Base-by-base conservation (phyloP, 2,797 vertebrate genomes). In the Tragopan temminckii region DNA sequence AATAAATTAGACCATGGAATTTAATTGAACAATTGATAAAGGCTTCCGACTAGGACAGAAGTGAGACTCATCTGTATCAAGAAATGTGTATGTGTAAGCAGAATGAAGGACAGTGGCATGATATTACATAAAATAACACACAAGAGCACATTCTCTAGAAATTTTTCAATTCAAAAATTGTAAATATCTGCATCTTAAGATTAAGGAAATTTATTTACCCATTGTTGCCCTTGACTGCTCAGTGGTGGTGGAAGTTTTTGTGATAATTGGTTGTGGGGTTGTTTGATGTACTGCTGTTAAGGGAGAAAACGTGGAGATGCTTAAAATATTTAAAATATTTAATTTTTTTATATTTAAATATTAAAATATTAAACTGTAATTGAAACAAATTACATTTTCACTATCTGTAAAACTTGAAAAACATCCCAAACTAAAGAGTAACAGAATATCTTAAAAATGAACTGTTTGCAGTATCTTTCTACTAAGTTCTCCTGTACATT, bases 141-240 rank as follows among this genome's bases (percentile, higher is more conserved):
- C 0, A 14, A 50, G 38, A 81, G 27, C 7, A 18, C 2, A 7
- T 52, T 80, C 12, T 89, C n/a, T 20, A 70, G 52, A 61, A 57
- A 42, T 46, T 42, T 90, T 19, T 80, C 53, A 31, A 35, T 15
- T 79, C 23, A 92, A 81, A 90, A 80, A 38, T 16, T 16, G 71
- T 86, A 70, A 82, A 64, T 45, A 71, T 6, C 21, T 58, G 3
- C 19, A 62, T 82, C 63, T 92, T 76, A 89, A 80, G 1, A 18
- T 88, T 63, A 91, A 94, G 66, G 53, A 96, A 94, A 80, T 9
- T 85, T 89, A 95, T 96, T 97, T 97, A 97, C 97, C 96, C 94
- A 94, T 87, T 79, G 95, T 96, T 93, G 91, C 61, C 93, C 84
- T 96, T 74, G 92, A 81, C 75, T 4, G 80, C 63, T 80, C 87